Evolutionary conservation across 1,140 invertebrate genomes (phyloP), one percentile per base, ranked within the genome.

Genomic region (Brachionus angularis): DNA sequence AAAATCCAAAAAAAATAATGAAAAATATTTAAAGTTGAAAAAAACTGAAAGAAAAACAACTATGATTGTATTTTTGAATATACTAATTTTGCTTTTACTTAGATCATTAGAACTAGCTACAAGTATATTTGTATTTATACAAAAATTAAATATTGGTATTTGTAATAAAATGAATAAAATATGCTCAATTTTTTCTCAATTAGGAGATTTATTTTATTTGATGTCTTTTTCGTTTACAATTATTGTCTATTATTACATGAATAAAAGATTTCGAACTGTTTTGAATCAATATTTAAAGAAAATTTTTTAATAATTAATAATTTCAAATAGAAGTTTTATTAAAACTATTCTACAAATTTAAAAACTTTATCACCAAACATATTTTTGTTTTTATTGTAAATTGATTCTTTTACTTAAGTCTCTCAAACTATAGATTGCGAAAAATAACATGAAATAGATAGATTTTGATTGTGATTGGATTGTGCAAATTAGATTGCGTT

Each of bases 11-110:
- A n/a, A n/a, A 36, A 23, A n/a, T n/a, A 21, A 58, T 29, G 7
- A 5, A 2, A 39, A 58, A 5, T 7, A 58, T 10, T 39, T 39
- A 7, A 42, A 42, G 25, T 12, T 58, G 5, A 58, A 36, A 23
- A 58, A 58, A 58, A 23, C 33, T 12, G 33, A 58, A 39, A 58
- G 27, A 10, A 58, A 23, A 39, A 39, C 39, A 23, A 58, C 53
- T 18, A 1, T 33, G 23, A 58, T 34, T 3, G 25, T 58, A 2
- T 7, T 36, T 21, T 39, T 58, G 25, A 58, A 39, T 29, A 21
- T 21, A 3, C 7, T 18, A 12, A 12, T 58, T 58, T 23, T 58
- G 8, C 39, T 58, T 33, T 14, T 39, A 18, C 39, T 58, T 16
- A 33, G 34, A 25, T 5, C 21, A 23, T 14, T 58, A 23, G 53